A percentile compares a stretch with the other conserved stretches of the same genome.
These are phyloP conservation scores for Tachuris rubrigastra DNA, from an alignment of 2,113 vertebrate species.

Conservation along the genomic window DNA sequence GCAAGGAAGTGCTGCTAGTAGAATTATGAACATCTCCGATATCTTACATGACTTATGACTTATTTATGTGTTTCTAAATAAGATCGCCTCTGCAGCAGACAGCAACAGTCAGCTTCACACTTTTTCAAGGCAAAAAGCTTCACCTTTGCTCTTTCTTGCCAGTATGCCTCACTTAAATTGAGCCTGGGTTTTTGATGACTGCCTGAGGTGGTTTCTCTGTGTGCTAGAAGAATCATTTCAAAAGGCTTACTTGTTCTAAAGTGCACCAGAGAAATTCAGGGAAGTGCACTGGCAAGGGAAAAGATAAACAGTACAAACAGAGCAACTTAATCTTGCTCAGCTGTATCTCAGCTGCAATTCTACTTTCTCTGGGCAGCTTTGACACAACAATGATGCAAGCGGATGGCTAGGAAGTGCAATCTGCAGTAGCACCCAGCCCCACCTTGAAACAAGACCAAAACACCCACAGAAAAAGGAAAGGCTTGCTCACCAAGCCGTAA, in stretches of 20 bases:
- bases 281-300: neutral
- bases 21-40: neutral
- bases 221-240: neutral
- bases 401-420: neutral
- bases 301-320: constrained; percentile 28
- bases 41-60: neutral
- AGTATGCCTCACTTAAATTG: neutral
- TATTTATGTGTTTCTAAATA: neutral
- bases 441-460: neutral
- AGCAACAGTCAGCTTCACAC: neutral
- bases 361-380: neutral
- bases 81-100: neutral
- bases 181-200: neutral
- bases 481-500: neutral
- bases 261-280: neutral
- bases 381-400: neutral
- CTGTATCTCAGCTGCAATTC: constrained; percentile 10
- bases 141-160: constrained; percentile 36
- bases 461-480: neutral
- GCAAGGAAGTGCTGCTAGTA: neutral
- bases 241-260: constrained; percentile 34
- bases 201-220: constrained; percentile 1
- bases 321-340: constrained; percentile 8
- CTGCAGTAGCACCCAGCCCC: neutral
- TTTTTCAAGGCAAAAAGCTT: constrained; percentile 20